Base-by-base conservation (phyloP, 2,797 vertebrate species). In the Coranthus polyacanthus region DNA sequence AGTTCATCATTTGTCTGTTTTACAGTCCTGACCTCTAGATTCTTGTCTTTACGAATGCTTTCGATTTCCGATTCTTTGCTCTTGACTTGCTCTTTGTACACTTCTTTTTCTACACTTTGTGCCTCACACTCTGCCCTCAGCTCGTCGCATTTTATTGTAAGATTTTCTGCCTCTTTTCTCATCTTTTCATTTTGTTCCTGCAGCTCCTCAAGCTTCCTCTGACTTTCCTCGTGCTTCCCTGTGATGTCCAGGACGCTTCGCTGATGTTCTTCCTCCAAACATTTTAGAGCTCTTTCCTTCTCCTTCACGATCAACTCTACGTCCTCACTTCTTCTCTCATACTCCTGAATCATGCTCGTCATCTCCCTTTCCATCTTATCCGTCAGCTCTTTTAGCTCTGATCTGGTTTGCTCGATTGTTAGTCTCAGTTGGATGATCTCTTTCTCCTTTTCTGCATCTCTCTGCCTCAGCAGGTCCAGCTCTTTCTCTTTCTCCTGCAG, bases 341-440 rank as follows among this genome's bases (percentile, higher is more conserved):
- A 82, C 2, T 54, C 71, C 21, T 49, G 62, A 47, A 88, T 93
- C 83, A 91, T 81, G 61, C 56, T 82, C 0, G 74, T 89, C 65
- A 59, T 90, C 76, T 93, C 91, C 10, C 63, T 80, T 10, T 92
- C 90, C 78, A 92, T 86, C 57, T 57, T 81, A 5, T 5, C 0
- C 2, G 76, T 86, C 66, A 92, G 78, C 12, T 74, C 65, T 46
- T 78, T 84, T 73, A 83, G 79, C 57, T 92, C 83, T 0, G 79
- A 61, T 73, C 81, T 91, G 1, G 84, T 91, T 38, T 88, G 85
- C 42, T 88, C 77, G 2, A 91, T 88, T 0, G 37, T 88, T 3
- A 80, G 61, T 77, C 51, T 86, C 68, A 93, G 73, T 0, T 69
- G 73, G 20, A 12, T 0, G 0, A 84, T 29, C 63, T 89, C 86